Base-by-base conservation (phyloP, 2,797 vertebrate species). In the Malacoraja senta region DNA sequence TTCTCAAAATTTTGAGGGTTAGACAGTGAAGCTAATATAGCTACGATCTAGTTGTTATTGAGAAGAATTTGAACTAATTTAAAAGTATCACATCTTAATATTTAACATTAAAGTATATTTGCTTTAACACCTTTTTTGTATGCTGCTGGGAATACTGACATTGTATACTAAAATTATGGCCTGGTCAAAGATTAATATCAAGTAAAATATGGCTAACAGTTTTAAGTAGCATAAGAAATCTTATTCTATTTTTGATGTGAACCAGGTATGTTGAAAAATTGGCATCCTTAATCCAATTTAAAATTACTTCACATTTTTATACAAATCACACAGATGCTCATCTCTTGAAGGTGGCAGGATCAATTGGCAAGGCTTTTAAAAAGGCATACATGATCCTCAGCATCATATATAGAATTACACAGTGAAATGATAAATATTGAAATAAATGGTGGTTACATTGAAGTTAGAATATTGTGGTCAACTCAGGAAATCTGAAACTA, bases 41-140 rank as follows among this genome's bases (percentile, higher is more conserved):
- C 61, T 86, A 58, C 83, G 63, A 63, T 61, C 63, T 13, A n/a
- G 29, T 63, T 29, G 63, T 58, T n/a, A 29, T 13, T 63, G 83
- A 63, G 58, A 86, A 86, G 3, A 63, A 86, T 63, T 86, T 86
- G 83, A 63, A 86, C 61, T 86, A 29, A 84, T 84, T 86, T 84
- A 4, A 26, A 86, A 32, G 29, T 63, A n/a, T 61, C 15, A 13
- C 58, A 63, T n/a, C 26, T 86, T 86, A 86, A 86, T n/a, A 29
- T 65, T 15, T n/a, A 68, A 88, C 17, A 68, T 35, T 68, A 21
- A 88, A 68, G 63, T 35, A 21, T 86, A 17, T 84, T 84, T 13
- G 10, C 53, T 13, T 61, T 61, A 61, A n/a, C 53, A 86, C 7
- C 61, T 12, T 8, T 32, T 63, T 63, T 63, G 13, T 15, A 63